These are phyloP conservation scores for Cryptoprocta ferox DNA, from an alignment of 2,797 vertebrate genomes.

Conservation along the genomic window DNA sequence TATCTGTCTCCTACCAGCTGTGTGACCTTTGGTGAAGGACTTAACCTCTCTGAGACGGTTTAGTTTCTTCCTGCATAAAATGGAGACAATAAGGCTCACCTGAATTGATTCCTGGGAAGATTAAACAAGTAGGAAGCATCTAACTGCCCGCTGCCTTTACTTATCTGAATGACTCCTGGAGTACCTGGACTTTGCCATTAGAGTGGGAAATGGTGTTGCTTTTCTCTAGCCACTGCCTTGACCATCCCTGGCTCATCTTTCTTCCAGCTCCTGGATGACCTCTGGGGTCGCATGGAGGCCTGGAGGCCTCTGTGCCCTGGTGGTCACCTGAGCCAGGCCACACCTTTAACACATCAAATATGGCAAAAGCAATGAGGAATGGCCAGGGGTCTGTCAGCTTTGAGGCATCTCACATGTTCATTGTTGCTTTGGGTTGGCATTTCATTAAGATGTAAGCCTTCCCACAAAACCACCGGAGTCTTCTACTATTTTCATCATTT, in stretches of 20 bases:
- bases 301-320: not conserved
- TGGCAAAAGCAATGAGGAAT: rapidly evolving
- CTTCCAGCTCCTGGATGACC: not conserved
- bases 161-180: not conserved
- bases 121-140: not conserved
- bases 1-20: not conserved
- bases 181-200: not conserved
- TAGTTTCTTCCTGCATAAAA: not conserved
- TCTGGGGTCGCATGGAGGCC: not conserved
- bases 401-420: not conserved
- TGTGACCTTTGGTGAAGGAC: not conserved
- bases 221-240: not conserved
- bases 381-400: not conserved
- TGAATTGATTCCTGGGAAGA: not conserved
- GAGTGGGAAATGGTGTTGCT: not conserved
- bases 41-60: not conserved
- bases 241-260: not conserved
- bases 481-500: not conserved
- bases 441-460: not conserved
- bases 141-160: not conserved
- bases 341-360: not conserved
- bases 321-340: not conserved
- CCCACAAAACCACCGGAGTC: not conserved
- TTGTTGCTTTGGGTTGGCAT: not conserved
- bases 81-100: not conserved